These are phyloP conservation scores for Lepus townsendii DNA, from an alignment of 2,797 vertebrate genomes.

Conservation along the genomic window DNA sequence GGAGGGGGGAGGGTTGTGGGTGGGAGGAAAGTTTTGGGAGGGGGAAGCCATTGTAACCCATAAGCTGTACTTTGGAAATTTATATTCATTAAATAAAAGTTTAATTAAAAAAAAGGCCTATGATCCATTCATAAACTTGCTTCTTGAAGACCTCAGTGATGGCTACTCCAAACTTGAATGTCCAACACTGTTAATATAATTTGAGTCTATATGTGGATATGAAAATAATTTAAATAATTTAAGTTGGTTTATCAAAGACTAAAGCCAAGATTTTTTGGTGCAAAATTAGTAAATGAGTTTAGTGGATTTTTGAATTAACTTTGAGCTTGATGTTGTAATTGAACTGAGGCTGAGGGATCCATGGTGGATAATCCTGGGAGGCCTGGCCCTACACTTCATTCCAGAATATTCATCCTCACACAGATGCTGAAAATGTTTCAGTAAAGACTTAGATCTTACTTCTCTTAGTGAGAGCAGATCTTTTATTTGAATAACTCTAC, in stretches of 20 bases:
- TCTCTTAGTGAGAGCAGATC: not conserved
- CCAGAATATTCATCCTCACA: not conserved
- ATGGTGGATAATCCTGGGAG: not conserved
- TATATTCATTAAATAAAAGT: too few species aligned
- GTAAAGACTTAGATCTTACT: not conserved
- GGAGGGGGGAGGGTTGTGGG: too few species aligned
- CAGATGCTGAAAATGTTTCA: not conserved
- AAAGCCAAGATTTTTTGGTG: not conserved
- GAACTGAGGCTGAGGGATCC: not conserved
- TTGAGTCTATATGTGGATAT: not conserved
- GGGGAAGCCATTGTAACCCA: too few species aligned
- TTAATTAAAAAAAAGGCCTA: too few species aligned
- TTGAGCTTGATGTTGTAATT: not conserved
- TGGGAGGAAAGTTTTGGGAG: too few species aligned
- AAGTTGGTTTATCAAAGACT: not conserved
- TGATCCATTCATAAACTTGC: not conserved
- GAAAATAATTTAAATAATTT: not conserved
- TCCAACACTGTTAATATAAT: not conserved
- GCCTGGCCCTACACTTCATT: not conserved
- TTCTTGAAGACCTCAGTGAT: not conserved
- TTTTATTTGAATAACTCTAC: not conserved
- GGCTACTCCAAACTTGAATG: not conserved
- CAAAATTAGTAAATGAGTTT: not conserved
- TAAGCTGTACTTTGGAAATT: too few species aligned
- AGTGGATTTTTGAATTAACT: conserved; percentile 5